Evolutionary conservation across 2,888 invertebrate genomes (phyloP).

Genomic region (Latheticus oryzae): DNA sequence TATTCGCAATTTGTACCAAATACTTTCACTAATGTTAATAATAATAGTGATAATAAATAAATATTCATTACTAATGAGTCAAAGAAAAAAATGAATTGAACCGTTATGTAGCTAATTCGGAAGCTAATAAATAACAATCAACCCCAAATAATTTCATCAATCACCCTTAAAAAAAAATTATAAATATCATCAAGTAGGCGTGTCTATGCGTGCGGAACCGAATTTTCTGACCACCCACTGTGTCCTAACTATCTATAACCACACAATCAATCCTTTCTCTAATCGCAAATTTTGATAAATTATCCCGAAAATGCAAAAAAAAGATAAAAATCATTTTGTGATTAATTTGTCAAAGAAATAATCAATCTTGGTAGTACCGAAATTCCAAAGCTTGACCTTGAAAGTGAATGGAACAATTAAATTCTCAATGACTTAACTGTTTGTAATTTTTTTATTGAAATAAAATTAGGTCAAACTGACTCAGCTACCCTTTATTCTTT

Average conservation of each 20-base stretch:
- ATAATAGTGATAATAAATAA: too few species aligned
- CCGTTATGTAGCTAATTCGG: slow-evolving; percentile 33
- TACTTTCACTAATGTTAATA: too few species aligned
- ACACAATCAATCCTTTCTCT: slow-evolving; percentile 32
- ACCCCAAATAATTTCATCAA: slow-evolving; percentile 56
- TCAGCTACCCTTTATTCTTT: slow-evolving; percentile 23
- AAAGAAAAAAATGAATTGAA: too few species aligned
- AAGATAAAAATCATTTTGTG: slow-evolving; percentile 7
- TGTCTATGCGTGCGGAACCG: slow-evolving; percentile 57
- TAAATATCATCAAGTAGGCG: slow-evolving; percentile 56
- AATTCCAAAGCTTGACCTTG: too few species aligned
- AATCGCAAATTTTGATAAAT: slow-evolving; percentile 21
- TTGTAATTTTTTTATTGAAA: too few species aligned
- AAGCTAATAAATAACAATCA: slow-evolving; percentile 46
- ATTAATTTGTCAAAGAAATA: slow-evolving; percentile 16
- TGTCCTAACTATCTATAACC: slow-evolving; percentile 38
- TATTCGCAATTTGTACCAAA: too few species aligned
- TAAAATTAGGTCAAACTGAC: slow-evolving; percentile 20
- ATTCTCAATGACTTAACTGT: too few species aligned
- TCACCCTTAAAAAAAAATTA: slow-evolving; percentile 52
- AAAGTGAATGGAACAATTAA: too few species aligned
- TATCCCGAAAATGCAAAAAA: too few species aligned
- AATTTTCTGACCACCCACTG: slow-evolving; percentile 58
- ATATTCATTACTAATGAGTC: too few species aligned
- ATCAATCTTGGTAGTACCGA: slow-evolving; percentile 14